A percentile compares a stretch with the other conserved stretches of the same genome.
These are phyloP conservation scores for Lycocerus yunnanus DNA, from an alignment of 2,888 invertebrate genomes.

Conservation along the genomic window DNA sequence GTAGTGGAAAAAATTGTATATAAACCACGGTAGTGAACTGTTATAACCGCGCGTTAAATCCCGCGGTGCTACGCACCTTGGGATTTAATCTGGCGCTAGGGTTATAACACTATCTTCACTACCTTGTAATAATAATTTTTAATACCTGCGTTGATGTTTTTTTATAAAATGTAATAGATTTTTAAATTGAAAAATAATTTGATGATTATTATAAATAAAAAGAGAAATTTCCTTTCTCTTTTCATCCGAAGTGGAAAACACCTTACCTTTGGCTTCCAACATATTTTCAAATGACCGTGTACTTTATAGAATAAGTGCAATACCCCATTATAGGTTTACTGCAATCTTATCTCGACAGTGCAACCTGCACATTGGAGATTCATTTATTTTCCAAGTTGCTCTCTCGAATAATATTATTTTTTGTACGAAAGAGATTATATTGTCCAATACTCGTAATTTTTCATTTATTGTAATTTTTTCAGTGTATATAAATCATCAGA, in stretches of 20 bases:
- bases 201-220: not conserved
- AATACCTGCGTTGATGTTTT: not conserved
- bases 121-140: no score
- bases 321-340: not conserved
- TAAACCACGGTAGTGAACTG: no score
- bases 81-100: no score
- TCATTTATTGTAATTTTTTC: not conserved
- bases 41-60: no score
- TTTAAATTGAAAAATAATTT: not conserved
- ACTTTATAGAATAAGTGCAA: not conserved
- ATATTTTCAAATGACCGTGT: no score
- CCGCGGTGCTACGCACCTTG: no score
- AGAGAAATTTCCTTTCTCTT: not conserved
- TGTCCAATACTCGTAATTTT: not conserved
- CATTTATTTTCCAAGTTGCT: not conserved
- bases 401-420: not conserved
- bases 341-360: not conserved
- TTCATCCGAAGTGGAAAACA: no score
- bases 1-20: no score
- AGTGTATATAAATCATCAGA: not conserved
- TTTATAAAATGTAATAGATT: not conserved
- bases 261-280: no score
- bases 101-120: no score
- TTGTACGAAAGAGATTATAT: no score
- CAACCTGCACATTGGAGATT: not conserved